Evolutionary conservation across 2,113 vertebrate species (phyloP).

Genomic region (Elephas maximus): DNA sequence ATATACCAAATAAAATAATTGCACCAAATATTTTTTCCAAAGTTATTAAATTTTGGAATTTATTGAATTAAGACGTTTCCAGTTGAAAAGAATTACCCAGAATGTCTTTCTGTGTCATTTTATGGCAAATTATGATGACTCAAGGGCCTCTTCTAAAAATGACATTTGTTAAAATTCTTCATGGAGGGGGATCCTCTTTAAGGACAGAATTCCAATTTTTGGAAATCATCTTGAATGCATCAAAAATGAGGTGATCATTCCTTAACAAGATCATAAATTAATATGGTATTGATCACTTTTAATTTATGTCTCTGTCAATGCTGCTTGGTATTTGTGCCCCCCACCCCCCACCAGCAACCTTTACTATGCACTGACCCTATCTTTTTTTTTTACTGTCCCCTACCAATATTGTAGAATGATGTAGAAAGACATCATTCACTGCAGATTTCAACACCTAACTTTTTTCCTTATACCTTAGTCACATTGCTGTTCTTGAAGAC

Average conservation of each 20-base stretch:
- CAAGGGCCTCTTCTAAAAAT: not conserved
- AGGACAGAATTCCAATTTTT: not conserved
- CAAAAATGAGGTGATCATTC: not conserved
- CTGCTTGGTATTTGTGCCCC: not conserved
- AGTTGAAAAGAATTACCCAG: not conserved
- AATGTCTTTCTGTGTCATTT: not conserved
- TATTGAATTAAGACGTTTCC: not conserved
- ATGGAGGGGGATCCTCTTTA: not conserved
- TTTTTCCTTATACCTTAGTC: not conserved
- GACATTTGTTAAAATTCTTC: conserved; percentile 27
- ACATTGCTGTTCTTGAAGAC: not conserved
- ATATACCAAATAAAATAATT: conserved; percentile 1
- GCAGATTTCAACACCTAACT: not conserved
- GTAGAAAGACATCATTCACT: not conserved
- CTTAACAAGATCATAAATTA: not conserved
- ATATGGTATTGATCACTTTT: not conserved
- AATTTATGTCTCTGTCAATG: not conserved
- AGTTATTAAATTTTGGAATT: not conserved
- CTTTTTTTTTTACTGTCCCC: not conserved
- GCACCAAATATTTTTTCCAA: conserved; percentile 26
- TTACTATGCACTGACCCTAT: not conserved
- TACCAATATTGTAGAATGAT: not conserved
- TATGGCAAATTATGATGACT: conserved; percentile 35
- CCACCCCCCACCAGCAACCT: not conserved
- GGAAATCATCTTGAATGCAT: not conserved